phyloP scores from a whole-genome alignment of 2,113 vertebrate genomes.

The Capricornis sumatraensis region DNA sequence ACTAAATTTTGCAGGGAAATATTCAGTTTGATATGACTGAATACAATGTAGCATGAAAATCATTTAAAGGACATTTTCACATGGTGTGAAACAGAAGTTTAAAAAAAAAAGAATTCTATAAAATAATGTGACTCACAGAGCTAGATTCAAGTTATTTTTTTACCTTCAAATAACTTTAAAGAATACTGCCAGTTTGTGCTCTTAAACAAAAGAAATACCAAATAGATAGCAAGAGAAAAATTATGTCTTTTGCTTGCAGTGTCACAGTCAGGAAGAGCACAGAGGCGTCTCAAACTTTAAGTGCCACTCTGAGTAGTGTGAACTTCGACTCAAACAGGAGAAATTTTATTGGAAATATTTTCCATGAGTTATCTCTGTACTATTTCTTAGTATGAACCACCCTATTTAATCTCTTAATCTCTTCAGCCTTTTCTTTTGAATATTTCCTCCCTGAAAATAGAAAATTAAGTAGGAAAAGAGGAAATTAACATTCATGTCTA shows the following conservation, averaged over 20 bases:
- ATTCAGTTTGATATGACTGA: neutral
- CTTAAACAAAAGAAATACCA: neutral
- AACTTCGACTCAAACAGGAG: neutral
- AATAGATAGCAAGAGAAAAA: neutral
- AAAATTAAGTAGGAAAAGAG: neutral
- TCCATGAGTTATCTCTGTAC: neutral
- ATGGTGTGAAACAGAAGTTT: neutral
- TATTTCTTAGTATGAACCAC: neutral
- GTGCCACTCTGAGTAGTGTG: neutral
- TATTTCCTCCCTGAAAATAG: neutral
- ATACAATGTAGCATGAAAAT: neutral
- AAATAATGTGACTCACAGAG: neutral
- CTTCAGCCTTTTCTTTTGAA: neutral
- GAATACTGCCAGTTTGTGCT: neutral
- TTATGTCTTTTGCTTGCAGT: neutral
- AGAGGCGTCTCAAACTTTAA: neutral
- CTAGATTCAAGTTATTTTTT: neutral
- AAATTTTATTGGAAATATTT: neutral
- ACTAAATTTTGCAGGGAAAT: neutral
- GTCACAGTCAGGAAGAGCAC: neutral
- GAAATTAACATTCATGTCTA: neutral
- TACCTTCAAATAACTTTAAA: neutral
- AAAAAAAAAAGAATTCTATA: neutral
- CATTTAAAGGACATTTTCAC: neutral
- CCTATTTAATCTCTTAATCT: neutral